phyloP scores from a whole-genome alignment of 2,797 vertebrate species.

The Crax fasciolata region DNA sequence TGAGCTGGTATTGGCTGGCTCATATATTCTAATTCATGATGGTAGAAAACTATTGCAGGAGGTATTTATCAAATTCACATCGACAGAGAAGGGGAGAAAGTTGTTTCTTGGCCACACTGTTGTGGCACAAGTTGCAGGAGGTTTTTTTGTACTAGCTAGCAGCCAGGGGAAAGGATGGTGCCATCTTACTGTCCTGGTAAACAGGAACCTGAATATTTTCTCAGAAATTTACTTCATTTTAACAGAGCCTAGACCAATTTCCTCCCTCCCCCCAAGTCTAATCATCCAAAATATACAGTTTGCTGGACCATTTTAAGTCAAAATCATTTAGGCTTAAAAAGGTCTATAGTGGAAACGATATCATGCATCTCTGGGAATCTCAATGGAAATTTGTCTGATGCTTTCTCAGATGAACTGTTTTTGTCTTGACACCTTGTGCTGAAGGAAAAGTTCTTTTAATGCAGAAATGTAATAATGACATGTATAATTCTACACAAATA shows the following conservation, averaged over 20 bases:
- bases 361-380: neutral
- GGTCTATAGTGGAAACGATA: neutral
- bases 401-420: neutral
- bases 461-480: neutral
- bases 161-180: neutral
- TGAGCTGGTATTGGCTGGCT: neutral
- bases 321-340: neutral
- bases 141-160: neutral
- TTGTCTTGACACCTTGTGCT: neutral
- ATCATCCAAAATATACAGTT: neutral
- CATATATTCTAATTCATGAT: neutral
- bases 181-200: neutral
- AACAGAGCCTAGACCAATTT: neutral
- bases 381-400: neutral
- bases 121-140: neutral
- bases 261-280: neutral
- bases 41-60: neutral
- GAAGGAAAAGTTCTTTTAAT: neutral
- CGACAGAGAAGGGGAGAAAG: neutral
- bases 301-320: neutral
- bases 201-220: neutral
- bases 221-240: neutral
- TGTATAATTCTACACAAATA: neutral
- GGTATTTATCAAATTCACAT: neutral
- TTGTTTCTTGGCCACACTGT: fast-evolving